phyloP scores from a whole-genome alignment of 2,797 vertebrate genomes.

The Morelia viridis region DNA sequence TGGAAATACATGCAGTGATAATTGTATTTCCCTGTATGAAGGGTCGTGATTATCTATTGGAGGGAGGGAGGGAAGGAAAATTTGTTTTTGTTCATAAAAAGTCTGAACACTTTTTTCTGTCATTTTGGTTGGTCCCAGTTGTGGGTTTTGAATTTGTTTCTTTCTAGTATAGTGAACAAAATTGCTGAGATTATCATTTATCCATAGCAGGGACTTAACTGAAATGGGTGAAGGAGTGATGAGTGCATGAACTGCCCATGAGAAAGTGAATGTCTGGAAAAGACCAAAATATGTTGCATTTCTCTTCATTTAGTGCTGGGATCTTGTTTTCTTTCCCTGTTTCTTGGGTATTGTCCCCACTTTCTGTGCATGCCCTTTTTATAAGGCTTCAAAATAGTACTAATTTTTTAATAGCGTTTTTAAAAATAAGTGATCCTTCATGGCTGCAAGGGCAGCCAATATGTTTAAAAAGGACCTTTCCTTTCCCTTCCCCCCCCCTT shows the following conservation, averaged over 20 bases:
- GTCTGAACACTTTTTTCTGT: background rate
- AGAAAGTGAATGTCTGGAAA: background rate
- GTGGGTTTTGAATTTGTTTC: background rate
- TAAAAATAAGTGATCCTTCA: background rate
- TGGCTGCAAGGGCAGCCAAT: constrained; percentile 34
- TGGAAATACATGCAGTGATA: constrained; percentile 1
- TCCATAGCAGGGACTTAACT: background rate
- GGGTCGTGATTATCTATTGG: background rate
- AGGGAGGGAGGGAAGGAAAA: background rate
- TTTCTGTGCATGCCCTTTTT: constrained; percentile 28
- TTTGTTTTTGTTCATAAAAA: background rate
- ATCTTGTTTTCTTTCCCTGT: background rate
- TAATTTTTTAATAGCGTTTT: constrained; percentile 18
- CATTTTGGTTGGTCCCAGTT: background rate
- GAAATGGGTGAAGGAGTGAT: background rate
- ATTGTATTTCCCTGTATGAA: background rate
- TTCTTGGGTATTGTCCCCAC: background rate
- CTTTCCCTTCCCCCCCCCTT: constrained; percentile 21
- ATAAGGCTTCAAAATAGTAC: background rate
- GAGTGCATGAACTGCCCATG: background rate
- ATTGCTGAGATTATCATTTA: background rate
- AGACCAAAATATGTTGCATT: background rate
- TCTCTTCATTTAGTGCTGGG: background rate
- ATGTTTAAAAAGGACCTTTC: background rate
- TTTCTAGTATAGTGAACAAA: background rate